A percentile compares a stretch with the other conserved stretches of the same genome.
Conservation (phyloP, 2,113 vertebrate genomes). For the Rhinolophus sinicus region DNA sequence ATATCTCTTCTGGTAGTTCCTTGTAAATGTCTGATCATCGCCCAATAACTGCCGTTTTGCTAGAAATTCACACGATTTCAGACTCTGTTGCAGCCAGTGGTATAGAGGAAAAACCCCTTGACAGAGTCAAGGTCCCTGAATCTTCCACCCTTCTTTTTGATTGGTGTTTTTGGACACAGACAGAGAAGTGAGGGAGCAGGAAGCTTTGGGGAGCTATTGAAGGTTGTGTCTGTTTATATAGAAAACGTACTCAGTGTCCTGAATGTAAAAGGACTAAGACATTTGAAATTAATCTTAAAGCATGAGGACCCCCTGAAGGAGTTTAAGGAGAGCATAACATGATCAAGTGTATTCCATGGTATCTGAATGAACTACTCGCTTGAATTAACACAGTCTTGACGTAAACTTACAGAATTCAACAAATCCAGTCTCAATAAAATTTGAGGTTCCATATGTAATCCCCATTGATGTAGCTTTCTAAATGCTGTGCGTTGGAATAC, state of each 20-base stretch:
- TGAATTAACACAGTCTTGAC: slow-evolving; percentile 32
- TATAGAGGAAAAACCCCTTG: neutral
- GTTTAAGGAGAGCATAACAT: slow-evolving; percentile 2
- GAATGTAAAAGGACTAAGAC: neutral
- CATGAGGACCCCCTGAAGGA: neutral
- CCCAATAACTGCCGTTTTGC: neutral
- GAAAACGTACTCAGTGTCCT: neutral
- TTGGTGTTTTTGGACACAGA: neutral
- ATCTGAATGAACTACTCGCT: neutral
- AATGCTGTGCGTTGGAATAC: slow-evolving; percentile 48
- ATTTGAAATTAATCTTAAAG: slow-evolving; percentile 26
- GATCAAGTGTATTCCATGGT: neutral
- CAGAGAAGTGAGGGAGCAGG: neutral
- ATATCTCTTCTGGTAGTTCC: neutral
- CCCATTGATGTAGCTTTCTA: neutral
- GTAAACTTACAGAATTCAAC: slow-evolving; percentile 2
- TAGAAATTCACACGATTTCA: neutral
- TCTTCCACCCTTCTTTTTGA: neutral
- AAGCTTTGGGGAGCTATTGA: neutral
- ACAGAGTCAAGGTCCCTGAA: neutral
- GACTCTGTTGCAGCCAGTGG: neutral
- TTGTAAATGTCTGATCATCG: neutral
- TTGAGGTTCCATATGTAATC: neutral
- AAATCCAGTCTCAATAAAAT: slow-evolving; percentile 11
- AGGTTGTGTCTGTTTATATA: neutral